These are phyloP conservation scores for Muscidifurax raptorellus DNA, from an alignment of 1,140 invertebrate species.

Conservation along the genomic window DNA sequence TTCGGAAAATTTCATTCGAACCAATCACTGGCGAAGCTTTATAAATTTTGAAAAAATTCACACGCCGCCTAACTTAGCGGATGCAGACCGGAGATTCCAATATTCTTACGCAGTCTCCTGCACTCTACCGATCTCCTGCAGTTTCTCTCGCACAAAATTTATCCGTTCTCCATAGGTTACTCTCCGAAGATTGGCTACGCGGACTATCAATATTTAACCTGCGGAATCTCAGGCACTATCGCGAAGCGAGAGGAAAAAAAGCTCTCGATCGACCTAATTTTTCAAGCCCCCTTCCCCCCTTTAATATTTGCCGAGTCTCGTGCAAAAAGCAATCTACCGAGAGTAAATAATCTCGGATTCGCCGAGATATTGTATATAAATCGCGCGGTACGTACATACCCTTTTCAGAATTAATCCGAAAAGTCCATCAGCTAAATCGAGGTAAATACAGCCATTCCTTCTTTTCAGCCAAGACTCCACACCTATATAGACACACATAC, in stretches of 20 bases:
- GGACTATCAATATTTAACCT: constrained; percentile 27
- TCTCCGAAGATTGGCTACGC: constrained; percentile 17
- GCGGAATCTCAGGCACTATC: not conserved
- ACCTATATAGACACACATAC: not conserved
- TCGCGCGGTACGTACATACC: too few relatives aligned
- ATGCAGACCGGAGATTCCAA: not conserved
- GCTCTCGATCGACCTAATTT: constrained; percentile 31
- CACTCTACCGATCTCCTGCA: not conserved
- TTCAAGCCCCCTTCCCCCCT: too few relatives aligned
- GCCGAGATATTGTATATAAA: not conserved
- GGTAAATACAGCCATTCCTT: not conserved
- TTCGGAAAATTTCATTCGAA: too few relatives aligned
- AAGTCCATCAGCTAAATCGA: not conserved
- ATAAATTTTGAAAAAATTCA: too few relatives aligned
- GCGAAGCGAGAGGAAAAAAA: not conserved
- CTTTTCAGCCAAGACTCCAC: not conserved
- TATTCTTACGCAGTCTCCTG: not conserved
- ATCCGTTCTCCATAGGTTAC: constrained; percentile 8
- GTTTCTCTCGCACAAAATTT: not conserved
- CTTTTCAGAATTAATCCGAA: not conserved
- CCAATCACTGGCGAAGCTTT: too few relatives aligned
- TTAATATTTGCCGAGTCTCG: constrained; percentile 21
- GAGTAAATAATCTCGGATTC: constrained; percentile 20
- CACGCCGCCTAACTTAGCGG: not conserved
- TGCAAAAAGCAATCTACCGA: not conserved